Base-by-base conservation (phyloP, 2,888 invertebrate species). In the Prosapia bicincta region DNA sequence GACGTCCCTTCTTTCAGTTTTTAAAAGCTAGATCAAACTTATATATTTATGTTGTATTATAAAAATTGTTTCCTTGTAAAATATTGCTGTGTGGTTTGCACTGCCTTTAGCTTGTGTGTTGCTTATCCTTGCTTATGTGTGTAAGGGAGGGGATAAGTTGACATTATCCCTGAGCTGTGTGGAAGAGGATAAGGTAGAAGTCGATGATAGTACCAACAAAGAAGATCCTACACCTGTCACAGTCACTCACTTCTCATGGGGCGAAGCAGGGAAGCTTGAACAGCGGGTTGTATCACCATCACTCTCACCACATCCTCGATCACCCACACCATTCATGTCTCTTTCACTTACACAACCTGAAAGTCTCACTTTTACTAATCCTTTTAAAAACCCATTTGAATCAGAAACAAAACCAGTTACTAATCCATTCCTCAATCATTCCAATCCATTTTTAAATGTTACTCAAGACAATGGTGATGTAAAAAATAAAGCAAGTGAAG, bases 241-340 rank as follows among this genome's bases (percentile, higher is more conserved):
- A 0, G 90, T 91, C 9, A 91, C 90, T 2, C 88, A 88, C 82
- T 88, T 88, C 81, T 86, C 87, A 10, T 83, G 86, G 83, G 85
- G 86, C 77, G 86, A 86, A 78, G 86, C 86, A 83, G 87, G 87
- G 3, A 86, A 86, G 81, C 85, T 88, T 72, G 88, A 88, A 79
- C 87, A 86, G 79, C 79, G 81, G 15, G 78, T 81, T 0, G 76
- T 81, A 38, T 76, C 81, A 78, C 77, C 79, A 78, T 75, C 79
- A 79, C 78, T 81, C 74, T 80, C 80, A 68, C 80, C 81, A 15
- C 78, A 80, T 9, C 77, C 78, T 20, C 75, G 77, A 15, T 80
- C 80, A 28, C 78, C 79, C 69, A 54, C 75, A 13, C 71, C 74
- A 23, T 76, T 78, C 71, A 78, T 78, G 66, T 79, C 79, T 26